These are phyloP conservation scores for Arvicanthis niloticus DNA, from an alignment of 2,113 vertebrate species.

Conservation along the genomic window DNA sequence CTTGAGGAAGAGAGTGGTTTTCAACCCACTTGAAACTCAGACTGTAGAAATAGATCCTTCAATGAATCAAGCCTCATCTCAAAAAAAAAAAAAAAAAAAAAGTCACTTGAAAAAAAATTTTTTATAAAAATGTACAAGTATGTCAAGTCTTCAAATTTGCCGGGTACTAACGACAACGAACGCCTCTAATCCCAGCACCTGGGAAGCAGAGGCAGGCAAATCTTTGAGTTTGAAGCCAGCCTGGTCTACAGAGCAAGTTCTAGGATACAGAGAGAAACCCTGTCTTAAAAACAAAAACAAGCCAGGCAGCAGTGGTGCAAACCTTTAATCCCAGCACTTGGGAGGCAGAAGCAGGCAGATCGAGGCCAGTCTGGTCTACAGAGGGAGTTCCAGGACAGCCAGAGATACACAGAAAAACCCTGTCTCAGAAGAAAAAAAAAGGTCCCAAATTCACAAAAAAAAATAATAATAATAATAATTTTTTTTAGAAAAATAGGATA, in stretches of 20 bases:
- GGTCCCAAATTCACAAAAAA: not conserved
- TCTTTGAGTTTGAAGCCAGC: not conserved
- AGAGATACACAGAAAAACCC: not conserved
- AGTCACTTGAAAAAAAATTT: not conserved
- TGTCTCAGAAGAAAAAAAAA: not conserved
- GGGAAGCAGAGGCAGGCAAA: not conserved
- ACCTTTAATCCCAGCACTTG: not conserved
- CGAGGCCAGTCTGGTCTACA: not conserved
- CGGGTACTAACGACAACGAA: accelerated
- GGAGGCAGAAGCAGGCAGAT: not conserved
- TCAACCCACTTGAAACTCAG: not conserved
- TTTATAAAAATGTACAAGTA: not conserved
- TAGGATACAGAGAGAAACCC: not conserved
- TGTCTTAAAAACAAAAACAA: not conserved
- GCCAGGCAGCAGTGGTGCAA: too few species aligned
- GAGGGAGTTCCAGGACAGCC: not conserved
- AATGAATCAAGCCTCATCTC: not conserved
- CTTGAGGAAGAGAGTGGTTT: not conserved
- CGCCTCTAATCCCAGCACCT: not conserved
- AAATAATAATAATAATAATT: too few species aligned
- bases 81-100: not conserved
- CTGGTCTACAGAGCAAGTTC: not conserved
- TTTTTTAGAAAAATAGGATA: not conserved
- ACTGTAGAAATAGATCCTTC: not conserved
- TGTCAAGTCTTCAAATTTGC: not conserved